Conservation (phyloP, 2,113 vertebrate genomes). For the Bubo scandiacus region DNA sequence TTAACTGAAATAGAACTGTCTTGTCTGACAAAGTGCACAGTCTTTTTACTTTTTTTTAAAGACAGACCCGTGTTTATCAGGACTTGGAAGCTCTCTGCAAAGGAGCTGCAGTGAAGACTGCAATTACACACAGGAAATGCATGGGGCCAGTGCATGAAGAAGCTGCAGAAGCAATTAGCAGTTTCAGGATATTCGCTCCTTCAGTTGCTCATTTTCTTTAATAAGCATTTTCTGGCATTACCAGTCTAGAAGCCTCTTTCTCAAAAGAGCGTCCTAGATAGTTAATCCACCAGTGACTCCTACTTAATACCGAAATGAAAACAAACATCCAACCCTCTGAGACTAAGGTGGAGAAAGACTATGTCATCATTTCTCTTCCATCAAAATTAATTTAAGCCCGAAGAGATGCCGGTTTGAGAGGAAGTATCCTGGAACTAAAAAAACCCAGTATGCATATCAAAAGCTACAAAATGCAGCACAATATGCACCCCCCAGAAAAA, state of each 20-base stretch:
- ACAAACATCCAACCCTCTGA: not conserved
- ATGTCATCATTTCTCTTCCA: not conserved
- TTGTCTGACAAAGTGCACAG: not conserved
- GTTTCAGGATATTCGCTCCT: not conserved
- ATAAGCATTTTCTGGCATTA: constrained; percentile 12
- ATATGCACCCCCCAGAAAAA: not conserved
- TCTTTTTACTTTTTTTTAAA: not conserved
- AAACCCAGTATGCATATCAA: not conserved
- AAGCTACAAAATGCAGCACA: not conserved
- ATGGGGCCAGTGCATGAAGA: accelerated
- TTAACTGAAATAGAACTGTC: not conserved
- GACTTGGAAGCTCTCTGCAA: not conserved
- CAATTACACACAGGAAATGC: not conserved
- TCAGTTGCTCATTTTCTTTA: not conserved
- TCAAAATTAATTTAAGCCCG: not conserved
- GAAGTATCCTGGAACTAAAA: not conserved
- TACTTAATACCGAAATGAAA: not conserved
- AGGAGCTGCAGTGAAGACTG: not conserved
- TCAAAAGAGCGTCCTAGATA: constrained; percentile 4
- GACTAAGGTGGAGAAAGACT: not conserved
- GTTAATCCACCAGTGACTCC: constrained; percentile 32
- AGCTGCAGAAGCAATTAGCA: not conserved
- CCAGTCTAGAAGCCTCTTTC: not conserved
- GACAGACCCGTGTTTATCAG: not conserved
- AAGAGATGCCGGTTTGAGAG: not conserved